These are phyloP conservation scores for Macquaria ambigua DNA, from an alignment of 2,113 vertebrate genomes.

Conservation along the genomic window DNA sequence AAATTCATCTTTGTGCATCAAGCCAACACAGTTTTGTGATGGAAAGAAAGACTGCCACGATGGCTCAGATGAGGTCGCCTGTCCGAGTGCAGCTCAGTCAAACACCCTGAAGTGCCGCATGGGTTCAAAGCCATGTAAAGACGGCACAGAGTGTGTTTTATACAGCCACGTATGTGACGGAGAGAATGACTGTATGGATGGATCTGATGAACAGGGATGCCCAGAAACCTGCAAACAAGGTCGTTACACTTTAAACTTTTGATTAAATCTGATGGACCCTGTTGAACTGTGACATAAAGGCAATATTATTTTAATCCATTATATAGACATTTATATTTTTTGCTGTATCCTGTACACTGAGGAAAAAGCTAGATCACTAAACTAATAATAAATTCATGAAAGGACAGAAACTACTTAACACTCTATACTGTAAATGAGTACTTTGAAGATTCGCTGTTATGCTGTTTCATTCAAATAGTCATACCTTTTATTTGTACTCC, in stretches of 20 bases:
- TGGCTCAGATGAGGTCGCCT: constrained; percentile 86
- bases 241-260: not conserved
- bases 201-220: constrained; percentile 86
- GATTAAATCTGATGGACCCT: not conserved
- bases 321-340: not conserved
- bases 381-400: not conserved
- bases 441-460: not conserved
- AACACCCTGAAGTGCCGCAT: constrained; percentile 62
- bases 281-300: not conserved
- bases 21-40: constrained; percentile 85
- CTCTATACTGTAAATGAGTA: not conserved
- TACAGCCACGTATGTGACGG: constrained; percentile 87
- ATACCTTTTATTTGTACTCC: not conserved
- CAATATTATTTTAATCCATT: not conserved
- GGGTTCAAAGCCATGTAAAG: constrained; percentile 75
- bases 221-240: constrained; percentile 65
- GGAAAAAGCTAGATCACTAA: not conserved
- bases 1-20: constrained; percentile 80
- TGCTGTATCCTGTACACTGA: not conserved
- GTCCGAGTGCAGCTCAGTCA: constrained; percentile 45
- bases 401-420: not conserved
- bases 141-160: constrained; percentile 84
- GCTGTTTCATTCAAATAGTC: not conserved
- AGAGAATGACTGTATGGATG: constrained; percentile 89
- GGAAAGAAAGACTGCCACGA: constrained; percentile 87